Percentiles rank a stretch among this genome's conserved stretches.
Conservation (phyloP, 1,140 invertebrate genomes). For the Uloborus diversus region DNA sequence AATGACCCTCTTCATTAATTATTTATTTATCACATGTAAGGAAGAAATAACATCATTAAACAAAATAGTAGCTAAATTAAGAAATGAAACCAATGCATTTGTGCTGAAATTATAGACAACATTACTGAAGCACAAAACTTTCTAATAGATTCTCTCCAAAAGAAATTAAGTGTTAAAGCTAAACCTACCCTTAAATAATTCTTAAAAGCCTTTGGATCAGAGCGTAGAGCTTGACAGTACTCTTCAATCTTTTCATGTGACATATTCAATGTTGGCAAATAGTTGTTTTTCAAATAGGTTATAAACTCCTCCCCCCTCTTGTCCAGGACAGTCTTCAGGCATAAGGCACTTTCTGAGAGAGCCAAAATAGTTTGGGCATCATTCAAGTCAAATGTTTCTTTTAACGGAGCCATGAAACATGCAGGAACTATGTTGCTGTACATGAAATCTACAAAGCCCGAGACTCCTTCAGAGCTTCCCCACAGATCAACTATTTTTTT, state of each 20-base stretch:
- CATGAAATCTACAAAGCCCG: constrained; percentile 69
- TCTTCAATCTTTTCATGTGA: constrained; percentile 65
- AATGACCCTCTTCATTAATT: too few relatives aligned
- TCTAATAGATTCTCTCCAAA: not conserved
- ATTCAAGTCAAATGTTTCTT: constrained; percentile 69
- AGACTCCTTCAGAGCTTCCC: constrained; percentile 66
- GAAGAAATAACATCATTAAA: too few relatives aligned
- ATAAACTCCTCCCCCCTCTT: constrained; percentile 67
- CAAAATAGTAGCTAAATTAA: too few relatives aligned
- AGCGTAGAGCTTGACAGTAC: constrained; percentile 67
- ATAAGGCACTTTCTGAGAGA: constrained; percentile 51
- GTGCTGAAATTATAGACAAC: too few relatives aligned
- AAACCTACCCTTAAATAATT: constrained; percentile 68
- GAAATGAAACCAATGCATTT: too few relatives aligned
- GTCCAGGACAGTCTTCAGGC: constrained; percentile 38
- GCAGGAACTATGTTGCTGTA: constrained; percentile 71
- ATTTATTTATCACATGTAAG: too few relatives aligned
- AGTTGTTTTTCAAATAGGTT: constrained; percentile 66
- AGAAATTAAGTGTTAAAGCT: not conserved
- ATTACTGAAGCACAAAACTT: not conserved
- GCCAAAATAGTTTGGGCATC: constrained; percentile 69
- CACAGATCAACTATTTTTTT: constrained; percentile 69
- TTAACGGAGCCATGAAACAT: constrained; percentile 70
- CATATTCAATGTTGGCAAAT: constrained; percentile 67
- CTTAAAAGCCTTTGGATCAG: constrained; percentile 68